Evolutionary conservation across 2,797 vertebrate species (phyloP).

Genomic region (Amniataba percoides): DNA sequence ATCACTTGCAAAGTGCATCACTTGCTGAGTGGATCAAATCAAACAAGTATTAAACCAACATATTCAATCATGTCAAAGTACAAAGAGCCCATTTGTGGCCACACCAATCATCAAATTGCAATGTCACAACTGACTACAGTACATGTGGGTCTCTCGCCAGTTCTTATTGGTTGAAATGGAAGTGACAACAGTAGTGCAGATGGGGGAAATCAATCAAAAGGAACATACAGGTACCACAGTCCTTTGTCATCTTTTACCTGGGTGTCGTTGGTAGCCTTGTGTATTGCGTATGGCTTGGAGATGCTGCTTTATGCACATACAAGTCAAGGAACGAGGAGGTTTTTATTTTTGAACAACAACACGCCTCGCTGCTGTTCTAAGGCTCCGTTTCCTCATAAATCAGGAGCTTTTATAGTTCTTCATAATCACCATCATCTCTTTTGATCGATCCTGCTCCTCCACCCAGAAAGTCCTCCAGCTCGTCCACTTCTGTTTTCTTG

Average conservation of each 20-base stretch:
- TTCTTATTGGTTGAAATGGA: slow-evolving; percentile 57
- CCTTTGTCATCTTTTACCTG: slow-evolving; percentile 47
- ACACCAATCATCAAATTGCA: not conserved
- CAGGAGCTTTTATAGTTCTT: slow-evolving; percentile 90
- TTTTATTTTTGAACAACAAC: slow-evolving; percentile 1
- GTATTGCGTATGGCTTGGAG: slow-evolving; percentile 78
- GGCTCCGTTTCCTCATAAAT: slow-evolving; percentile 13
- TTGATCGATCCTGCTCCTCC: slow-evolving; percentile 81
- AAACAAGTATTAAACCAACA: slow-evolving; percentile 42
- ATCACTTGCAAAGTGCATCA: slow-evolving; percentile 42
- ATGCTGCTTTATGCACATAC: slow-evolving; percentile 70
- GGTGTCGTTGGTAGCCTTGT: slow-evolving; percentile 50
- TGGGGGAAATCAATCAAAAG: slow-evolving; percentile 30
- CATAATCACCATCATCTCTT: slow-evolving; percentile 92
- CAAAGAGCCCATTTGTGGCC: slow-evolving; percentile 36
- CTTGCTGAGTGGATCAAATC: slow-evolving; percentile 42
- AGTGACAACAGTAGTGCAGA: slow-evolving; percentile 59
- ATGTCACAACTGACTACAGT: slow-evolving; percentile 38
- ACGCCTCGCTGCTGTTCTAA: slow-evolving; percentile 42
- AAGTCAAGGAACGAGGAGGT: slow-evolving; percentile 52
- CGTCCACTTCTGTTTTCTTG: slow-evolving; percentile 88
- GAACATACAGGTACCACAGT: slow-evolving; percentile 42
- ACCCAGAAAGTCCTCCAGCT: slow-evolving; percentile 95
- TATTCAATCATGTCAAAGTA: slow-evolving; percentile 36
- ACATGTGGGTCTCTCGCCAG: slow-evolving; percentile 13